Evolutionary conservation across 2,797 vertebrate genomes (phyloP).

Genomic region (Periophthalmus magnuspinnatus): DNA sequence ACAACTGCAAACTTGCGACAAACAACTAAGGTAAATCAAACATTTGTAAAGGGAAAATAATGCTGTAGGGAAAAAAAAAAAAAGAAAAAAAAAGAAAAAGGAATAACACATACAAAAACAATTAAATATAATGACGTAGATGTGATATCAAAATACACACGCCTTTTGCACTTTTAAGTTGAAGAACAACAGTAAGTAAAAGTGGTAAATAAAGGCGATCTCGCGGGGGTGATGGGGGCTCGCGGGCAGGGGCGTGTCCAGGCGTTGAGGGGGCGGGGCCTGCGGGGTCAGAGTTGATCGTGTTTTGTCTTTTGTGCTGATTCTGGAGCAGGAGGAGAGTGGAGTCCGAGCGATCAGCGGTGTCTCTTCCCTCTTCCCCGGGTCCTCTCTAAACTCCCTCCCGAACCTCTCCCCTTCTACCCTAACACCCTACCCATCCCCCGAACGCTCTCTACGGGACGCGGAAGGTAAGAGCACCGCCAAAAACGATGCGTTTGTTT

Average conservation of each 20-base stretch:
- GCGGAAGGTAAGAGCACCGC: slow-evolving; percentile 65
- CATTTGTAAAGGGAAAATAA: no score
- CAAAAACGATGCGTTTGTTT: neutral
- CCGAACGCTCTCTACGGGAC: slow-evolving; percentile 65
- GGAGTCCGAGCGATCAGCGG: slow-evolving; percentile 77
- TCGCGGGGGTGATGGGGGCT: no score
- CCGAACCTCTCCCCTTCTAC: slow-evolving; percentile 83
- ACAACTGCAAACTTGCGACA: no score
- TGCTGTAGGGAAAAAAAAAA: no score
- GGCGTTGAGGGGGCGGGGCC: slow-evolving; percentile 44
- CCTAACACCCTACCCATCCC: slow-evolving; percentile 82
- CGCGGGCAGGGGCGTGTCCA: neutral
- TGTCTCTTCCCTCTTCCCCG: slow-evolving; percentile 85
- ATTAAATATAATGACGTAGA: no score
- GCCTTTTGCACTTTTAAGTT: no score
- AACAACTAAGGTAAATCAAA: no score
- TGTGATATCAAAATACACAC: no score
- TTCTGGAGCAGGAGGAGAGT: slow-evolving; percentile 76
- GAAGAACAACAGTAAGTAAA: no score
- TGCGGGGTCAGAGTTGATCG: slow-evolving; percentile 76
- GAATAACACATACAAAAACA: no score
- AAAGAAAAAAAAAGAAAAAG: no score
- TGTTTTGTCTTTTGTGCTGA: slow-evolving; percentile 78
- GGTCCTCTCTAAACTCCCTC: slow-evolving; percentile 84
- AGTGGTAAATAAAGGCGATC: no score